These are phyloP conservation scores for Thalassaphorura encarpata DNA, from an alignment of 1,140 invertebrate genomes.

Conservation along the genomic window DNA sequence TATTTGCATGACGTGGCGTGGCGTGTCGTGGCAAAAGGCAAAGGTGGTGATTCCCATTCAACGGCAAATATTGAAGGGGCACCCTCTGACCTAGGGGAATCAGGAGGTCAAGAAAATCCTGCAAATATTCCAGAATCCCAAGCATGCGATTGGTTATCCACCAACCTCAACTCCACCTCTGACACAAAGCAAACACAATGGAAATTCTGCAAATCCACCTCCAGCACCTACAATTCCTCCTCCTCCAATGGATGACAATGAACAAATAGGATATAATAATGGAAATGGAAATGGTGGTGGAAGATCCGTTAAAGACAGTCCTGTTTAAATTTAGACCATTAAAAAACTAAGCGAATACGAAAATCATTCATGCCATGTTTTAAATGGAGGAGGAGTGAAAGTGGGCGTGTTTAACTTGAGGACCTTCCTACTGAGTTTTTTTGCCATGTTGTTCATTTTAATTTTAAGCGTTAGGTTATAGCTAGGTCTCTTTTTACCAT, in stretches of 20 bases:
- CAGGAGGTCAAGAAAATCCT: conserved; percentile 27
- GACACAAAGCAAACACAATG: conserved; percentile 16
- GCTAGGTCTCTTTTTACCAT: no score
- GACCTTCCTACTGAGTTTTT: no score
- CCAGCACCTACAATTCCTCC: conserved; percentile 31
- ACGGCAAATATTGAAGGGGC: conserved; percentile 25
- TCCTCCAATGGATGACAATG: conserved; percentile 27
- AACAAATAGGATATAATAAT: conserved; percentile 12
- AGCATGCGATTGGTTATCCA: not conserved
- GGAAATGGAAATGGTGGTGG: conserved; percentile 23
- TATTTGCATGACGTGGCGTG: not conserved
- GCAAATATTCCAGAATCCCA: no score
- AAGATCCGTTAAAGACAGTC: conserved; percentile 31
- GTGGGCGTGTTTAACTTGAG: no score
- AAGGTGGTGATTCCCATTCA: conserved; percentile 29
- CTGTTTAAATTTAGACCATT: conserved; percentile 20
- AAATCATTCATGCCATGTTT: no score
- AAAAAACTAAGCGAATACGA: no score
- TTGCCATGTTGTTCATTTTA: no score
- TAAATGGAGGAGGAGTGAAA: no score
- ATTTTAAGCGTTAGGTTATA: no score
- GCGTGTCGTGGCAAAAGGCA: conserved; percentile 1
- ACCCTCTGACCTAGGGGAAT: conserved; percentile 18
- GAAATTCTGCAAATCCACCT: conserved; percentile 25
- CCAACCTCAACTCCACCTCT: conserved; percentile 16